Evolutionary conservation across 30 jellyfish, hydroid and myxozoan species (phyloP).

Genomic region (Hydra vulgaris): DNA sequence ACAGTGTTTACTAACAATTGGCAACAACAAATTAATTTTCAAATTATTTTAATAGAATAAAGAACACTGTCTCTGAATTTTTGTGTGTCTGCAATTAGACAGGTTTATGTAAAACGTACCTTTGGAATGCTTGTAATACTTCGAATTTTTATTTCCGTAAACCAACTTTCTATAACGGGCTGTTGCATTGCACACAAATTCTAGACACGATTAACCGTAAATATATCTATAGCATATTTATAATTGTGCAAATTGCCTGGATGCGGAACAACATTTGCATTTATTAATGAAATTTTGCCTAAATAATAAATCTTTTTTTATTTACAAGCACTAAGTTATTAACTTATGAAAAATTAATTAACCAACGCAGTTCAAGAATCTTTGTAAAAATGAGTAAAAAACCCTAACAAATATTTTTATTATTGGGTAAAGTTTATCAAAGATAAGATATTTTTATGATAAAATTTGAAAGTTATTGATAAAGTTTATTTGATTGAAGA

Average conservation of each 20-base stretch:
- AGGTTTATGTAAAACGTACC: neutral
- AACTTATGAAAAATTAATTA: no score
- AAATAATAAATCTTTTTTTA: neutral
- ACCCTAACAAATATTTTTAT: no score
- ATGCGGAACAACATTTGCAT: neutral
- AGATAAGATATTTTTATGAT: no score
- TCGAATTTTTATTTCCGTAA: neutral
- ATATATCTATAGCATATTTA: constrained; percentile 7
- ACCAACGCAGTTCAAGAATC: no score
- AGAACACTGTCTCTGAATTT: neutral
- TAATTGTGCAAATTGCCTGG: constrained; percentile 4
- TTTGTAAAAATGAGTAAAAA: no score
- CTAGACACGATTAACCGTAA: neutral
- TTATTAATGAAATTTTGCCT: constrained; percentile 9
- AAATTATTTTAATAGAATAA: no score
- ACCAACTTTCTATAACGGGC: constrained; percentile 7
- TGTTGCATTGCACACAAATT: constrained; percentile 22
- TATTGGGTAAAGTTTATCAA: no score
- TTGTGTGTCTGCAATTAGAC: neutral
- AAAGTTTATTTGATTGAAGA: no score
- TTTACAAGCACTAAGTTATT: no score
- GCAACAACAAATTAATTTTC: no score
- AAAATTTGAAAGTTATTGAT: no score
- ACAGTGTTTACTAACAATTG: no score
- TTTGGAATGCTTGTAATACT: neutral